These are phyloP conservation scores for Glyptemys insculpta DNA, from an alignment of 2,797 vertebrate genomes.

Conservation along the genomic window DNA sequence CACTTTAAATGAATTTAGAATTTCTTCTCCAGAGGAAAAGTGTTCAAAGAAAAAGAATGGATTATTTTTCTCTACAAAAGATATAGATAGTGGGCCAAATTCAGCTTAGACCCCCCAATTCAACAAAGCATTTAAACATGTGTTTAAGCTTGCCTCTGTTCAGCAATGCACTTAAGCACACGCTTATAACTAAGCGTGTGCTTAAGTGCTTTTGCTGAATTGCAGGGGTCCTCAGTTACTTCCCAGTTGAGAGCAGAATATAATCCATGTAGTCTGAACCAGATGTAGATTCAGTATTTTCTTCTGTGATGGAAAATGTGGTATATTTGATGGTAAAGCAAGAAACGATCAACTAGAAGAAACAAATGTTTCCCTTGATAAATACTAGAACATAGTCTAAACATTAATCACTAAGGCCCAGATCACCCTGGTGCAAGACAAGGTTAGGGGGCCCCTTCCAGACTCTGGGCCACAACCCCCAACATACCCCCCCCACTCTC, in stretches of 20 bases:
- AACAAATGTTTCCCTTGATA: background rate
- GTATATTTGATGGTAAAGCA: background rate
- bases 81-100: background rate
- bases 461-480: background rate
- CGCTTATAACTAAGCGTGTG: background rate
- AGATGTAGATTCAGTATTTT: background rate
- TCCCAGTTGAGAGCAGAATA: background rate
- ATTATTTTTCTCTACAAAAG: background rate
- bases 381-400: background rate
- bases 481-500: background rate
- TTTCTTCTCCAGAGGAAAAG: background rate
- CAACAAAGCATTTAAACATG: background rate
- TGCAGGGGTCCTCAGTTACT: background rate
- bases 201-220: background rate
- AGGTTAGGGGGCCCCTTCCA: background rate
- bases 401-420: background rate
- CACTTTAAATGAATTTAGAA: background rate
- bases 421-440: background rate
- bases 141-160: background rate
- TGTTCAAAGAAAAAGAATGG: background rate
- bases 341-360: background rate
- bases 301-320: background rate
- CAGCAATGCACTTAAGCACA: background rate
- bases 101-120: background rate
- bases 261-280: background rate